Base-by-base conservation (phyloP, 2,888 invertebrate genomes). In the Drosophila kanekoi region DNA sequence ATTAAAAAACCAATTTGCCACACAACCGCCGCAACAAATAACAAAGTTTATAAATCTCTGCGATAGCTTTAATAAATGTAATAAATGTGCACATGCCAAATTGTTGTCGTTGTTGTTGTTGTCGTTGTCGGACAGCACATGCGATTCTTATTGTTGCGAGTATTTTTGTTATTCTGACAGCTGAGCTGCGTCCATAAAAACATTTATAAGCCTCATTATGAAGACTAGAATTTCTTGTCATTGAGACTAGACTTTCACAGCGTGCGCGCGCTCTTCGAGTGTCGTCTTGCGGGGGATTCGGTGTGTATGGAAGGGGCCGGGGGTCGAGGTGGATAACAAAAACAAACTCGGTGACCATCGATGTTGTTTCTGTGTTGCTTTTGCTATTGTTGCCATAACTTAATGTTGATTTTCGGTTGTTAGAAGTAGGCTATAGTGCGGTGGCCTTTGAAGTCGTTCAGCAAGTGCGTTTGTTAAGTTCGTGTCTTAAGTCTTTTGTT, bases 171-270 rank as follows among this genome's bases (percentile, higher is more conserved):
- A 54, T 69, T 74, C 63, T 66, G 75, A 52, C 70, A 53, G 69
- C 79, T 80, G 51, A 86, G 72, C 79, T 58, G 71, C 71, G 49
- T 49, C 84, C 87, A 85, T 87, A 87, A 85, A 84, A 87, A 79
- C 78, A 83, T 89, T 84, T 89, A 84, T 84, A 83, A 83, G 89
- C 74, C 85, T 87, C 84, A 86, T 89, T 84, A 87, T 89, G 77
- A 79, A 82, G 86, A 88, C 84, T 75, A 86, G 87, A 89, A 86
- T 86, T 88, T 88, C 87, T 86, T 79, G 89, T 80, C 72, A 77
- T 79, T 81, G 77, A 85, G 79, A 64, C 72, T 71, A 43, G 37
- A 87, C 87, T 86, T 89, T 90, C 84, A 77, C 79, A 79, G 77
- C 79, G 66, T 73, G 67, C 54, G 23, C 33, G 60, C 53, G 63